Conservation (phyloP, 2,797 vertebrate species). For the Martes flavigula region DNA sequence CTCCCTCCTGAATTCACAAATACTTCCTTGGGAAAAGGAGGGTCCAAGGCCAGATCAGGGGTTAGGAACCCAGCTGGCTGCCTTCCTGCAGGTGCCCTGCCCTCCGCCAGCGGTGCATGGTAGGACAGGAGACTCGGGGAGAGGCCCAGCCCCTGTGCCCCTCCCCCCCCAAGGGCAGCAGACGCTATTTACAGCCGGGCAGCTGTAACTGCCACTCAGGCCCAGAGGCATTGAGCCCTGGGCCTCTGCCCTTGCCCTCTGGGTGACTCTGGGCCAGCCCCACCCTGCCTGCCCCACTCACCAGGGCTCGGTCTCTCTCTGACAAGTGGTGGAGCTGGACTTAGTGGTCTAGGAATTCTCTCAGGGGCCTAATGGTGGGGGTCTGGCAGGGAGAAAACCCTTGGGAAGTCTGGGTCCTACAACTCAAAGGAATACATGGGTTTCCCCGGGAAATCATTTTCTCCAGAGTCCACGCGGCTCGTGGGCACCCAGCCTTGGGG, state of each 20-base stretch:
- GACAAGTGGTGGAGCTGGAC: neutral
- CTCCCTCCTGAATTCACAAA: neutral
- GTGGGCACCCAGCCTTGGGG: neutral
- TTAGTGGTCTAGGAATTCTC: neutral
- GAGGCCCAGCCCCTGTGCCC: slow-evolving; percentile 14
- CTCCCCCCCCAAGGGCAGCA: neutral
- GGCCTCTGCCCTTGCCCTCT: slow-evolving; percentile 57
- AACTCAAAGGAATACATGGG: neutral
- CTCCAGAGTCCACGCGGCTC: neutral
- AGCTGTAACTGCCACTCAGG: slow-evolving; percentile 68
- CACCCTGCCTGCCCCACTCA: neutral
- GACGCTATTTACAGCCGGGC: slow-evolving; percentile 57
- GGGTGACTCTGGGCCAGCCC: slow-evolving; percentile 42
- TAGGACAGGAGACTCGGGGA: neutral
- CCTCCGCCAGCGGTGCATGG: neutral
- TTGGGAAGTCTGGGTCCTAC: neutral
- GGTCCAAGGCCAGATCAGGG: neutral
- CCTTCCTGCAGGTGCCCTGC: neutral
- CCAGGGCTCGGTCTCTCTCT: neutral
- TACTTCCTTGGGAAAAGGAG: neutral
- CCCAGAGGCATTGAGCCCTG: neutral
- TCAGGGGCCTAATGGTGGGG: neutral
- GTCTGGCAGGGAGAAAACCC: neutral
- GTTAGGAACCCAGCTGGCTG: neutral
- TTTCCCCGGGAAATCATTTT: neutral